phyloP scores from a whole-genome alignment of 2,797 vertebrate genomes.

The Hydrocynus forskahlii region DNA sequence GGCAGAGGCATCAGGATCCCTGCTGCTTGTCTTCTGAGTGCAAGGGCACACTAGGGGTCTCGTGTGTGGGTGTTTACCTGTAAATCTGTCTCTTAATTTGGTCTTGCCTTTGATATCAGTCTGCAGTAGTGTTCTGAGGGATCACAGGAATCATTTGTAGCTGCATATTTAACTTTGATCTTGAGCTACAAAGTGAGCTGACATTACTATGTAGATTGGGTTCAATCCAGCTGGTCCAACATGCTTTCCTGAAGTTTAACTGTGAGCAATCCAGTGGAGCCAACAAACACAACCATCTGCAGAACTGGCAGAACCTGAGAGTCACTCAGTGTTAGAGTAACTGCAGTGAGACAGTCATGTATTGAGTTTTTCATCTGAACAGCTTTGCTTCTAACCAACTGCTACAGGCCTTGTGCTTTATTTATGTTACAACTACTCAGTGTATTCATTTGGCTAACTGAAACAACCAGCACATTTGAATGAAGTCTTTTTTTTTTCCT shows the following conservation, averaged over 20 bases:
- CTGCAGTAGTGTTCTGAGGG: slow-evolving; percentile 18
- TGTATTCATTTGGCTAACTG: neutral
- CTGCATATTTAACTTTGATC: slow-evolving; percentile 56
- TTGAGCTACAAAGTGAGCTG: slow-evolving; percentile 42
- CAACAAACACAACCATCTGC: neutral
- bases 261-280: slow-evolving; percentile 28
- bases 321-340: neutral
- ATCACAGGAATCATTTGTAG: slow-evolving; percentile 47
- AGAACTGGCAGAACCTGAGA: neutral
- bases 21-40: slow-evolving; percentile 29
- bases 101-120: slow-evolving; percentile 51
- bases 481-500: neutral
- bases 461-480: neutral
- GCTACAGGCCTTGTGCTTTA: neutral
- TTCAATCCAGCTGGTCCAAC: slow-evolving; percentile 25
- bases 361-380: neutral
- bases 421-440: neutral
- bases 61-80: slow-evolving; percentile 1
- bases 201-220: slow-evolving; percentile 16
- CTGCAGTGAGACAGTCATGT: neutral
- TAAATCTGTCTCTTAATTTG: slow-evolving; percentile 42
- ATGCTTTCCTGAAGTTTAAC: slow-evolving; percentile 35
- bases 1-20: neutral
- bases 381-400: neutral
- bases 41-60: slow-evolving; percentile 5